These are phyloP conservation scores for Blera fallax DNA, from an alignment of 2,888 invertebrate genomes.

Conservation along the genomic window DNA sequence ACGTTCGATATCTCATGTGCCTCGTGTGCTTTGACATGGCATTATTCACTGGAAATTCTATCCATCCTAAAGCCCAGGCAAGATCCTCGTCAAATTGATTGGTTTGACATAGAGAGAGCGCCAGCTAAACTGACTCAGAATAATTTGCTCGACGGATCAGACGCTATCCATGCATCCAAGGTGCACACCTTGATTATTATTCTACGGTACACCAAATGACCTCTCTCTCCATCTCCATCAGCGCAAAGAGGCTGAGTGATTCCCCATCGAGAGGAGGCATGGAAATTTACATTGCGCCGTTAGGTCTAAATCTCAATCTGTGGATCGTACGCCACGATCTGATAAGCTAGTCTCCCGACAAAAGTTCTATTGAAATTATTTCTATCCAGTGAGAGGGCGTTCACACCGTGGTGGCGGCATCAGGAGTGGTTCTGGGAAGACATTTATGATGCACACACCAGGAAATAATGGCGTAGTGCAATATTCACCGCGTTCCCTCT, in stretches of 20 bases:
- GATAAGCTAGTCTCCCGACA: constrained; percentile 45
- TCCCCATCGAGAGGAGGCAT: constrained; percentile 4
- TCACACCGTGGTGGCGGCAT: constrained; percentile 37
- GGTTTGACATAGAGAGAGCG: constrained; percentile 61
- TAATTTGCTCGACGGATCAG: constrained; percentile 39
- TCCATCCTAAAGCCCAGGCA: constrained; percentile 23
- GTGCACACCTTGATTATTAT: constrained; percentile 39
- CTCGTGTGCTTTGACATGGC: constrained; percentile 34
- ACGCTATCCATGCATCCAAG: constrained; percentile 17
- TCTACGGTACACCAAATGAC: constrained; percentile 50
- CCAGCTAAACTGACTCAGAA: background rate
- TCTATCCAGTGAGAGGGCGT: constrained; percentile 49
- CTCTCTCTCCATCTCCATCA: too few relatives aligned
- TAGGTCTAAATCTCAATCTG: constrained; percentile 62
- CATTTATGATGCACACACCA: constrained; percentile 61
- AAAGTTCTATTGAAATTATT: constrained; percentile 59
- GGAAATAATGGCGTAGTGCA: constrained; percentile 53
- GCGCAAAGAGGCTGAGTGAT: background rate
- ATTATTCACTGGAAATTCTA: constrained; percentile 57
- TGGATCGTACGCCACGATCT: constrained; percentile 50
- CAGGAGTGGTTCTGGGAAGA: constrained; percentile 59
- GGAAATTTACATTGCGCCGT: constrained; percentile 60
- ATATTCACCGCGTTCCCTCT: constrained; percentile 33
- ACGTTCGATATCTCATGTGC: constrained; percentile 57
- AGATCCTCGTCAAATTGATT: constrained; percentile 68